Conservation (phyloP, 53 echinoderm and acorn worm species). For the Echinarachnius parma region DNA sequence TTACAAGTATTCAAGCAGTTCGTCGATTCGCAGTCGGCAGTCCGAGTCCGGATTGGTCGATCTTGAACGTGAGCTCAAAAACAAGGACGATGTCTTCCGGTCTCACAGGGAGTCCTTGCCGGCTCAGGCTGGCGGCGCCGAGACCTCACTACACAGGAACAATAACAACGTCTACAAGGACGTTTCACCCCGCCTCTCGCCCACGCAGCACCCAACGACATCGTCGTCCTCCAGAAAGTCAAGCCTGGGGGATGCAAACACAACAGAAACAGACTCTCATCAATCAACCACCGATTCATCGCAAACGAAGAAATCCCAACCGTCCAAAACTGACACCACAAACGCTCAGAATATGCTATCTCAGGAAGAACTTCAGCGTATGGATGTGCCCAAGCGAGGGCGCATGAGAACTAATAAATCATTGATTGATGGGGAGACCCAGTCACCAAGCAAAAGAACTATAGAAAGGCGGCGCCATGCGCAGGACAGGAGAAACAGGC, state of each 20-base stretch:
- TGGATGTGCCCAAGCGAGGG: conserved; percentile 67
- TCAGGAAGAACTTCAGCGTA: conserved; percentile 71
- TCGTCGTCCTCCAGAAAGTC: conserved; percentile 20
- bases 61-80: conserved; percentile 21
- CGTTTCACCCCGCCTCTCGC: conserved; percentile 17
- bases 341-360: conserved; percentile 49
- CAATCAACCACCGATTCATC: conserved; percentile 9
- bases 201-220: conserved; percentile 13
- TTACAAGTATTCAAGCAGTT: conserved; percentile 17
- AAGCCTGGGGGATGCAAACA: conserved; percentile 10
- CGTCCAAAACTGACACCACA: conserved; percentile 40
- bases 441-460: conserved; percentile 89
- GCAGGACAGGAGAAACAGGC: conserved; percentile 68
- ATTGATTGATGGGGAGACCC: conserved; percentile 76
- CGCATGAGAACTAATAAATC: conserved; percentile 57
- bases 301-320: conserved; percentile 42
- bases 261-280: conserved; percentile 15
- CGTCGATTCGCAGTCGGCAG: conserved; percentile 20
- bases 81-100: conserved; percentile 4
- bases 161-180: conserved; percentile 91
- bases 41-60: conserved; percentile 36
- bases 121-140: conserved; percentile 8
- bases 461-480: conserved; percentile 82
- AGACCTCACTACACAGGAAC: conserved; percentile 74
- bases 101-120: conserved; percentile 24